These are phyloP conservation scores for Gymnoscopelus microlampas DNA, from an alignment of 2,797 vertebrate species.

Conservation along the genomic window DNA sequence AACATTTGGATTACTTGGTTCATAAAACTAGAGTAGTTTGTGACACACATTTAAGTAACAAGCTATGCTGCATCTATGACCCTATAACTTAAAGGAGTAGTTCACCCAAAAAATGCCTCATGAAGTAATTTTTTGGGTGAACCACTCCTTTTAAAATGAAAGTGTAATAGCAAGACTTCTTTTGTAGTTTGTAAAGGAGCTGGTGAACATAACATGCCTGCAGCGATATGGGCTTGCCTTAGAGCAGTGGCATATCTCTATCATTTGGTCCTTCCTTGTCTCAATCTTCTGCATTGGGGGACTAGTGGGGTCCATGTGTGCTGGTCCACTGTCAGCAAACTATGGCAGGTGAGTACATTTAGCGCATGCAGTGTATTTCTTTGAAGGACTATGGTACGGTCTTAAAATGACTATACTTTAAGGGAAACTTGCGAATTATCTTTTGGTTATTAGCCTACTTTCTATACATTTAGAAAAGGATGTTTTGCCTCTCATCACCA, in stretches of 20 bases:
- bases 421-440: no score
- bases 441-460: no score
- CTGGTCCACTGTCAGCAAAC: slow-evolving; percentile 37
- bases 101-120: no score
- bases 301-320: slow-evolving; percentile 65
- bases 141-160: background rate
- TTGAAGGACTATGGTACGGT: no score
- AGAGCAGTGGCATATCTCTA: slow-evolving; percentile 69
- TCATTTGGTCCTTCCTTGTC: slow-evolving; percentile 81
- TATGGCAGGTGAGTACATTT: slow-evolving; percentile 71
- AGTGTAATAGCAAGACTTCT: background rate
- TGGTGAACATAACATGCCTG: slow-evolving; percentile 76
- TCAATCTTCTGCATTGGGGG: slow-evolving; percentile 79
- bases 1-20: background rate
- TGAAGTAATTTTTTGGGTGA: no score
- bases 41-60: background rate
- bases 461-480: no score
- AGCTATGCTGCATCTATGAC: no score
- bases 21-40: background rate
- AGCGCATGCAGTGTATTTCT: no score
- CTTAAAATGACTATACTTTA: no score
- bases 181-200: slow-evolving; percentile 77
- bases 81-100: no score
- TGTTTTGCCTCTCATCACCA: background rate
- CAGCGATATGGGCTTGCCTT: slow-evolving; percentile 64